A percentile compares a stretch with the other conserved stretches of the same genome.
These are phyloP conservation scores for Drosophila serrata DNA, from an alignment of 1,140 invertebrate species.

Conservation along the genomic window DNA sequence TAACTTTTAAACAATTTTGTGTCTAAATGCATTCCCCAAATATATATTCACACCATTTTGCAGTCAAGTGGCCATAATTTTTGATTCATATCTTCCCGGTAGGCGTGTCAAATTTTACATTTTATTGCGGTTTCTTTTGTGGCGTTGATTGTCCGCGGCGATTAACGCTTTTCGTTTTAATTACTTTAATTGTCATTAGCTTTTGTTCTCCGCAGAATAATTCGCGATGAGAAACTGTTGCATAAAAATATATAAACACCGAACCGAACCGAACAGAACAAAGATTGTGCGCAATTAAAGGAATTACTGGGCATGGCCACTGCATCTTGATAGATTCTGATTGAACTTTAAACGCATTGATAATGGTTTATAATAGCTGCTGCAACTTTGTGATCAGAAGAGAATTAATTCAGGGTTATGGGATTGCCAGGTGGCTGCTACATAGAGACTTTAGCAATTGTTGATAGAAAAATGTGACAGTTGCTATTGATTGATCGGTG, in stretches of 20 bases:
- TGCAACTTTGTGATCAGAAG: slow-evolving; percentile 16
- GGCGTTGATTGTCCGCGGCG: slow-evolving; percentile 16
- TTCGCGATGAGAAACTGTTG: slow-evolving; percentile 24
- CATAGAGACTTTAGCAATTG: background rate
- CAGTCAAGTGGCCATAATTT: slow-evolving; percentile 4
- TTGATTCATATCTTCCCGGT: slow-evolving; percentile 9
- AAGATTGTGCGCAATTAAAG: slow-evolving; percentile 32
- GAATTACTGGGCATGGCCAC: slow-evolving; percentile 28
- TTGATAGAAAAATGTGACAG: slow-evolving; percentile 4
- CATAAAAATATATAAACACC: slow-evolving; percentile 20
- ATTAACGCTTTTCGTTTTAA: slow-evolving; percentile 40
- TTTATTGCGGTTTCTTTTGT: slow-evolving; percentile 26
- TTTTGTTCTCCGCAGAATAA: slow-evolving; percentile 28
- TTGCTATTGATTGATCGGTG: background rate
- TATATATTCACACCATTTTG: background rate
- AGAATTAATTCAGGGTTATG: slow-evolving; percentile 18
- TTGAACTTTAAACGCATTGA: slow-evolving; percentile 42
- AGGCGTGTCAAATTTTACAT: slow-evolving; percentile 40
- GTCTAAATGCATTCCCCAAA: background rate
- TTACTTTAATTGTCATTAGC: slow-evolving; percentile 45
- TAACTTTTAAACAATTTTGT: background rate
- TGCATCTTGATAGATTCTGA: slow-evolving; percentile 32
- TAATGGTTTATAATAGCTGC: slow-evolving; percentile 19
- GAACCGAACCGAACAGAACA: slow-evolving; percentile 16
- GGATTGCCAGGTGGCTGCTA: slow-evolving; percentile 7